These are phyloP conservation scores for Orussus abietinus DNA, from an alignment of 1,140 invertebrate genomes.

Conservation along the genomic window DNA sequence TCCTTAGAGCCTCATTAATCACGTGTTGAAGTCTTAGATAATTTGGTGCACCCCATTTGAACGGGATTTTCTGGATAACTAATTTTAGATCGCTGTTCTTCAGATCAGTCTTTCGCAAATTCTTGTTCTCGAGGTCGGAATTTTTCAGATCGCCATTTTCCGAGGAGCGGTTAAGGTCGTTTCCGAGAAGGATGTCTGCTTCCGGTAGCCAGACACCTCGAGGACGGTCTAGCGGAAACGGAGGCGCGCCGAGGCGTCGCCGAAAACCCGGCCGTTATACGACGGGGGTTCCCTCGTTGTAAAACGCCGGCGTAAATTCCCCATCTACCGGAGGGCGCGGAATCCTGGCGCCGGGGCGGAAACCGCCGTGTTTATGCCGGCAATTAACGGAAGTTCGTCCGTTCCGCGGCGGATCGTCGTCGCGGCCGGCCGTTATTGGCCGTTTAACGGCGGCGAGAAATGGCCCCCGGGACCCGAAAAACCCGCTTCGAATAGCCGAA, in stretches of 20 bases:
- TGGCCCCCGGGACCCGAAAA: constrained; percentile 14
- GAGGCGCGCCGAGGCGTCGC: constrained; percentile 20
- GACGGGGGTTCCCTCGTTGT: constrained; percentile 12
- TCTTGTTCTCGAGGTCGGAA: too few species aligned
- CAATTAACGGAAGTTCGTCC: constrained; percentile 40
- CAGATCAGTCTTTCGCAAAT: too few species aligned
- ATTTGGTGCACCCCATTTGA: too few species aligned
- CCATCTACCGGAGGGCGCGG: background rate
- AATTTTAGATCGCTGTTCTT: too few species aligned
- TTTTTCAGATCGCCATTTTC: too few species aligned
- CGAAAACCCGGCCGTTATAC: background rate
- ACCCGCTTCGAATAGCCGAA: constrained; percentile 24
- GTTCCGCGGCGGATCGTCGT: constrained; percentile 12
- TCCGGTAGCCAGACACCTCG: too few species aligned
- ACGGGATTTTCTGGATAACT: too few species aligned
- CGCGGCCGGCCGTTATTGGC: constrained; percentile 15
- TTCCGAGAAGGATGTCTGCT: background rate
- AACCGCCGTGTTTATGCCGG: constrained; percentile 32
- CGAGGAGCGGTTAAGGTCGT: constrained; percentile 5
- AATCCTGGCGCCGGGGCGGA: constrained; percentile 27
- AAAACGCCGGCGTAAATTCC: background rate
- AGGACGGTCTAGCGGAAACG: constrained; percentile 1
- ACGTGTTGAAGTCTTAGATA: too few species aligned
- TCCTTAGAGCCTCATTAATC: too few species aligned
- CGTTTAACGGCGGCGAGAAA: constrained; percentile 20